Evolutionary conservation across 1,140 invertebrate species (phyloP), one percentile per base, ranked within the genome.

Genomic region (Pseudobourletiella spinata): DNA sequence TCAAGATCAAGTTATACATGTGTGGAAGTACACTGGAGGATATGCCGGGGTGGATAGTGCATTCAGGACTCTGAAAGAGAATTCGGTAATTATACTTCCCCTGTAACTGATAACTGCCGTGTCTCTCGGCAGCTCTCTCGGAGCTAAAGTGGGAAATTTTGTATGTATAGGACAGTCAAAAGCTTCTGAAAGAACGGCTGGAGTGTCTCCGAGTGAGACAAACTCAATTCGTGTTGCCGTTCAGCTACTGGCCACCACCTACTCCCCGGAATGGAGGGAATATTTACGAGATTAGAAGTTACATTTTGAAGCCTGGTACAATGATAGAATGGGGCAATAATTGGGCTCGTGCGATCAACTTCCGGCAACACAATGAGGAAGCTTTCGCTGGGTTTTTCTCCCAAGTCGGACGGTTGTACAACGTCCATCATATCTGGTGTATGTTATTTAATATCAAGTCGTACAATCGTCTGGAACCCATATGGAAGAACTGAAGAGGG

Each of bases 261-360:
- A 78, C 83, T 63, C 82, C 84, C n/a, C 79, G 91, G 61, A 71
- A 77, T 8, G 82, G 83, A n/a, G 79, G 80, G 26, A 88, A 91
- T 72, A 88, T 95, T 66, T 98, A 98, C 73, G 95, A 98, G 80
- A 90, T 98, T 71, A 82, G 95, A 71, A 92, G 88, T 66, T 91
- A 91, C 71, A 84, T 79, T 71, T 77, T 98, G 22, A 94, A 95
- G 78, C 92, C 94, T 4, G 86, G 95, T 26, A 97, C 94, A 1
- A 96, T 98, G 91, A 96, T 98, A 69, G 95, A 98, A 78, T 98
- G 95, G 95, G 94, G 93, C 64, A 98, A 98, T 76, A 95, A 96
- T 77, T 98, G 95, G 95, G 92, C 94, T 0, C 79, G 91, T 72
- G 95, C 93, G 39, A 91, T 98, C 42, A 90, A 90, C 72, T 89